Evolutionary conservation across 2,113 vertebrate genomes (phyloP).

Genomic region (Pavo muticus): DNA sequence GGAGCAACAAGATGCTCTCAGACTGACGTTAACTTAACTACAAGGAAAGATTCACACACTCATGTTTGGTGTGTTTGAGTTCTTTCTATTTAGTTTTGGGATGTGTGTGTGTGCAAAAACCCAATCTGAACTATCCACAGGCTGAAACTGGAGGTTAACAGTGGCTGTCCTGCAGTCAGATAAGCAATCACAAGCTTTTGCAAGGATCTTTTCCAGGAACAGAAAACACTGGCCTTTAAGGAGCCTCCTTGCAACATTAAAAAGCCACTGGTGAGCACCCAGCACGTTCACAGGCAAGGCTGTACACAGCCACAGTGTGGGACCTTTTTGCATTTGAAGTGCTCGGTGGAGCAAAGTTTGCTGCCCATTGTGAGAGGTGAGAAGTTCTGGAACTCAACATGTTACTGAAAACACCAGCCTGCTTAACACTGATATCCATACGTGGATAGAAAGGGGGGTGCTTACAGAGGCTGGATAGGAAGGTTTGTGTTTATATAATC

Average conservation of each 20-base stretch:
- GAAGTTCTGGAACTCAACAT: neutral
- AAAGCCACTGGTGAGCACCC: neutral
- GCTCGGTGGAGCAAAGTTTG: neutral
- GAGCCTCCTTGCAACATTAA: neutral
- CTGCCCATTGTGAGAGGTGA: neutral
- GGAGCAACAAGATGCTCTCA: neutral
- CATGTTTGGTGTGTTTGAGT: neutral
- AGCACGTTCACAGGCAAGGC: neutral
- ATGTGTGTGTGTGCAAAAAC: neutral
- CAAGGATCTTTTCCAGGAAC: neutral
- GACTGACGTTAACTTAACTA: too few species aligned
- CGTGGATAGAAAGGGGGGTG: neutral
- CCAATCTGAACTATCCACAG: neutral
- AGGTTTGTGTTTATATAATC: neutral
- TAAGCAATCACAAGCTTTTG: neutral
- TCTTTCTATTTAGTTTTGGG: neutral
- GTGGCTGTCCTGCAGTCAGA: neutral
- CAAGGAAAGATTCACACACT: fast-evolving
- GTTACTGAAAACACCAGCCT: neutral
- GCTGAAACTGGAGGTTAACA: neutral
- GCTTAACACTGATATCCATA: neutral
- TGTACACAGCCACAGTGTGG: neutral
- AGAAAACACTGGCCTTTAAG: neutral
- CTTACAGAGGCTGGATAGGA: neutral
- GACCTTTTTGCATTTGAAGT: neutral